Evolutionary conservation across 2,113 vertebrate species (phyloP), one percentile per base, ranked within the genome.

Genomic region (Chaenocephalus aceratus): DNA sequence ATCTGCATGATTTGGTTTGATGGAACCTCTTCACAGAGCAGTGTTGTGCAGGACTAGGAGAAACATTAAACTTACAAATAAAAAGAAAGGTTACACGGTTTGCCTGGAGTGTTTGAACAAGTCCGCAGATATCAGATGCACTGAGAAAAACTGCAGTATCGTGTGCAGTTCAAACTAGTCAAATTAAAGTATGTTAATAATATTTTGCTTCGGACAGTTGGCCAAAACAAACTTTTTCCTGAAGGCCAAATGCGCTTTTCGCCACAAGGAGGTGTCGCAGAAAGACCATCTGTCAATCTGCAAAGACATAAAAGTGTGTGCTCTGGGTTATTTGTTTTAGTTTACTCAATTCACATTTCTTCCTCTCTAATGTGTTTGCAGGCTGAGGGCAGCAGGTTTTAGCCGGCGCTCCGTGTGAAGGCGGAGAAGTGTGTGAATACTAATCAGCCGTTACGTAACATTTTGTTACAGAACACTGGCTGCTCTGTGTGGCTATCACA

Each of bases 391-490:
- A 59, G 74, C 3, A 36, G 21, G 46, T 11, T 76, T 61, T 34
- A 48, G 8, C 11, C 44, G 49, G 26, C 0, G 1, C n/a, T 10
- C 46, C 13, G 53, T 45, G 7, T 57, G 9, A 71, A 81, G 10
- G 3, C 14, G 0, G 49, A 30, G 30, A 48, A 23, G 77, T 3
- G 0, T 58, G 44, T 83, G 82, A 85, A 86, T 89, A 30, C 75
- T 70, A 83, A 93, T 56, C 13, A 80, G 62, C 16, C 7, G 78
- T 93, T 93, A 86, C 69, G 60, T 85, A 91, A 91, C 66, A 30
- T 26, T 0, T 10, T 14, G 53, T 12, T 4, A 70, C 18, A 61
- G 63, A 83, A 89, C 86, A 88, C 52, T 72, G 80, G 72, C 30
- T 41, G 63, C 74, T 82, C 69, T 86, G 88, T 86, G 66, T 30